These are phyloP conservation scores for Dipodomys spectabilis DNA, from an alignment of 2,113 vertebrate genomes.

Conservation along the genomic window DNA sequence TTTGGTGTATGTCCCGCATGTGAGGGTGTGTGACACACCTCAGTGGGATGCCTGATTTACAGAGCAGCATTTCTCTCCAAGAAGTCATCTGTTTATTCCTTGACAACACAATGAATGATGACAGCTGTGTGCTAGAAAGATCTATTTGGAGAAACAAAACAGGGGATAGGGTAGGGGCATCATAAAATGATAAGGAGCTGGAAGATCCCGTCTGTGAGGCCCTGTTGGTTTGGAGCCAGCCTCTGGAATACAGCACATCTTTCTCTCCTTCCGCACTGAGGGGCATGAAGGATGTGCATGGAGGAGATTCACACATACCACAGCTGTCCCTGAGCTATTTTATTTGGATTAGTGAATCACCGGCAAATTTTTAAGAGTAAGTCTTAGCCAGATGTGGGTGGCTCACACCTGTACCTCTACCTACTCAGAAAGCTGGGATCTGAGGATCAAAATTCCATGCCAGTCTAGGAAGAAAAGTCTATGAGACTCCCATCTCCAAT, in stretches of 20 bases:
- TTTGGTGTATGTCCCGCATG: slow-evolving; percentile 54
- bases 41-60: slow-evolving; percentile 65
- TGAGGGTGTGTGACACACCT: slow-evolving; percentile 57
- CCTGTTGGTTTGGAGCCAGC: neutral
- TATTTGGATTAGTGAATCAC: neutral
- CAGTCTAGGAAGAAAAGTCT: no score
- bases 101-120: slow-evolving; percentile 59
- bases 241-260: neutral
- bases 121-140: slow-evolving; percentile 72
- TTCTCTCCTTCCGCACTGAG: neutral
- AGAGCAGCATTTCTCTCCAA: slow-evolving; percentile 43
- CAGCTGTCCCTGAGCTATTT: neutral
- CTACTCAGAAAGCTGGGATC: no score
- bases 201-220: slow-evolving; percentile 25
- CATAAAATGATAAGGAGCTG: slow-evolving; percentile 39
- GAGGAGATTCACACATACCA: neutral
- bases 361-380: neutral
- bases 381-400: no score
- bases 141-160: slow-evolving; percentile 59
- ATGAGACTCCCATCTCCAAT: no score
- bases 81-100: slow-evolving; percentile 22
- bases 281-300: neutral
- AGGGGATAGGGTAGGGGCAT: neutral
- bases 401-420: no score
- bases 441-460: no score